phyloP scores from a whole-genome alignment of 2,888 invertebrate genomes.

The Cerastis rubricosa region DNA sequence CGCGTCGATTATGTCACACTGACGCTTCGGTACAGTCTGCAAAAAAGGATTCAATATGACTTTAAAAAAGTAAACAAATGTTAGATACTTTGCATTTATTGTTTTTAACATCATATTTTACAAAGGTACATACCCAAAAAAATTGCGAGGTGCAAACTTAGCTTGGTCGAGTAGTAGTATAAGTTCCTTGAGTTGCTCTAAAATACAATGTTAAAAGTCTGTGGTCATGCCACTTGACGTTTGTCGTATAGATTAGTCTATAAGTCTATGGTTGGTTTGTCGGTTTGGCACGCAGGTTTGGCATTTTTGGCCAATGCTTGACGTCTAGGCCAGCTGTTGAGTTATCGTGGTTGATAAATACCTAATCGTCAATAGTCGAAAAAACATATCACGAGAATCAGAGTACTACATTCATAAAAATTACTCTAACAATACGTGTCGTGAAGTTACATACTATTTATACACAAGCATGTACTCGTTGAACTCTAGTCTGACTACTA shows the following conservation, averaged over 20 bases:
- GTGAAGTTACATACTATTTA: background rate
- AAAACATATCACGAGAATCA: background rate
- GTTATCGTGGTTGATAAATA: background rate
- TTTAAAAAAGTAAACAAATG: no score
- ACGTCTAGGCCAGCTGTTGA: conserved; percentile 22
- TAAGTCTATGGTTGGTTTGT: no score
- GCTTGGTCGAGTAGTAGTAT: no score
- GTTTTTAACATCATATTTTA: no score
- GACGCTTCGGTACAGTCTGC: no score
- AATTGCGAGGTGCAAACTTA: no score
- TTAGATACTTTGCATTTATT: no score
- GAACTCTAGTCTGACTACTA: background rate
- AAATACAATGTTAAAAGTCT: background rate
- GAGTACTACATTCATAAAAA: background rate
- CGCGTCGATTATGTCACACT: no score
- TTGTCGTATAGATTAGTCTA: no score
- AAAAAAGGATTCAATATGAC: no score
- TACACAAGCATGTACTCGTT: conserved; percentile 10
- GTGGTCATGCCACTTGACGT: conserved; percentile 27
- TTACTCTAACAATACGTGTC: background rate
- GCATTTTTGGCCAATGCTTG: background rate
- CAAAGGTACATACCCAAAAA: no score
- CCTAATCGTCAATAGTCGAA: background rate
- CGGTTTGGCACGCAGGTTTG: background rate
- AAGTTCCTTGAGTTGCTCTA: no score